These are phyloP conservation scores for Brachyptera risi DNA, from an alignment of 2,888 invertebrate genomes.

Conservation along the genomic window DNA sequence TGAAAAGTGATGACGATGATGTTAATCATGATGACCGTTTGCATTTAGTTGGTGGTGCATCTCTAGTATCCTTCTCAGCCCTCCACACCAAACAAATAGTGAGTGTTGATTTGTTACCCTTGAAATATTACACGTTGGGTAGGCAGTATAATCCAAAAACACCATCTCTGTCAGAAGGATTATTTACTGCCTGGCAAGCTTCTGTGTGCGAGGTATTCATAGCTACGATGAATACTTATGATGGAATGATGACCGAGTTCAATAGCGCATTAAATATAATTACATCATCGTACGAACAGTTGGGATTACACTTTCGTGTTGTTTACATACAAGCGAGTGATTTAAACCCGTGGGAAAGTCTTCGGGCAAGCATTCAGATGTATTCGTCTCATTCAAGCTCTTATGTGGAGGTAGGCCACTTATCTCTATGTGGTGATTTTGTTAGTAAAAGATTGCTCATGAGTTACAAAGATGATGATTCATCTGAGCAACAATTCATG, in stretches of 20 bases:
- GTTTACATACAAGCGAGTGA: constrained; percentile 58
- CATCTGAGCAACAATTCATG: constrained; percentile 55
- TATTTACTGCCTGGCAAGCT: constrained; percentile 67
- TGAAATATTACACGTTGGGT: constrained; percentile 66
- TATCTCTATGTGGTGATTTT: constrained; percentile 68
- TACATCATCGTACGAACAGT: constrained; percentile 57
- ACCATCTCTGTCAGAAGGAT: constrained; percentile 45
- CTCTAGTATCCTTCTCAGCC: constrained; percentile 68
- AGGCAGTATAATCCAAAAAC: constrained; percentile 59
- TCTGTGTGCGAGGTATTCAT: constrained; percentile 65
- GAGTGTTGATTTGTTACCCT: constrained; percentile 58
- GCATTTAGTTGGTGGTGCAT: constrained; percentile 72
- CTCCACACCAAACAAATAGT: constrained; percentile 65
- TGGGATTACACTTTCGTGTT: constrained; percentile 65
- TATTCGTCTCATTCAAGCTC: constrained; percentile 60
- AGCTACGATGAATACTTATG: constrained; percentile 47
- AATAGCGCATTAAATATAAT: constrained; percentile 52
- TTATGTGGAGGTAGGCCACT: constrained; percentile 69
- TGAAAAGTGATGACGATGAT: constrained; percentile 53
- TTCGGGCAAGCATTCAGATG: constrained; percentile 67
- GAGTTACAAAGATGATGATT: constrained; percentile 55
- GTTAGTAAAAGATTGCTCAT: constrained; percentile 75
- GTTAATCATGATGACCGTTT: constrained; percentile 49
- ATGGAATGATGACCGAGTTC: constrained; percentile 52
- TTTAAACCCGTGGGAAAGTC: constrained; percentile 60